Evolutionary conservation across 2,797 vertebrate species (phyloP).

Genomic region (Neomorphus geoffroyi): DNA sequence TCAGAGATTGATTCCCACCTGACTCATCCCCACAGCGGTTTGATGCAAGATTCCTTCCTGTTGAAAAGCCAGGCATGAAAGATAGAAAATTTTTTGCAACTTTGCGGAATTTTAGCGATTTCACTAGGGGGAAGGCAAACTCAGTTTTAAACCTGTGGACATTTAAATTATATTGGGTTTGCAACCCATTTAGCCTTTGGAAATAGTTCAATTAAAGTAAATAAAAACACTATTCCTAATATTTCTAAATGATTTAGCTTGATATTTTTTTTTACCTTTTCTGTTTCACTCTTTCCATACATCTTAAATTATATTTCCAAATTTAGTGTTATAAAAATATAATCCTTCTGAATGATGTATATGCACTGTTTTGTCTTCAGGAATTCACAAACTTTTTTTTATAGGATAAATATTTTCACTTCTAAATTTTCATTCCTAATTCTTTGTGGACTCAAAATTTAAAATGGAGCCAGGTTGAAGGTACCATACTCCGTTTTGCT

Average conservation of each 20-base stretch:
- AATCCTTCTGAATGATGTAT: not conserved
- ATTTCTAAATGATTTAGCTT: not conserved
- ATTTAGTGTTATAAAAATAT: not conserved
- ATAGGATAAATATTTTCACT: not conserved
- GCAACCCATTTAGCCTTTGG: not conserved
- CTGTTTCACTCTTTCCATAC: not conserved
- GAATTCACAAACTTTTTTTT: not conserved
- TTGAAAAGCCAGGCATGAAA: not conserved
- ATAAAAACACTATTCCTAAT: too few relatives aligned
- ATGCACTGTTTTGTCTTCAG: not conserved
- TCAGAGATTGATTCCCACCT: not conserved
- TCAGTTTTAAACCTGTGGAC: not conserved
- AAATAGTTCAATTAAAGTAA: not conserved
- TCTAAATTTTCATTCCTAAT: not conserved
- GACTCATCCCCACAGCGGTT: not conserved
- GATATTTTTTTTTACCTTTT: not conserved
- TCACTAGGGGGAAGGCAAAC: not conserved
- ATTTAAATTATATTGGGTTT: not conserved
- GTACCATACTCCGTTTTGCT: not conserved
- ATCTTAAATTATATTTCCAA: not conserved
- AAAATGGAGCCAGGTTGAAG: not conserved
- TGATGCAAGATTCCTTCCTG: not conserved
- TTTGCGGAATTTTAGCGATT: not conserved
- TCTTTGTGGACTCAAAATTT: not conserved
- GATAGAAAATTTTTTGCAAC: rapidly evolving